phyloP scores from a whole-genome alignment of 2,888 invertebrate genomes.

The Ophion costatus region DNA sequence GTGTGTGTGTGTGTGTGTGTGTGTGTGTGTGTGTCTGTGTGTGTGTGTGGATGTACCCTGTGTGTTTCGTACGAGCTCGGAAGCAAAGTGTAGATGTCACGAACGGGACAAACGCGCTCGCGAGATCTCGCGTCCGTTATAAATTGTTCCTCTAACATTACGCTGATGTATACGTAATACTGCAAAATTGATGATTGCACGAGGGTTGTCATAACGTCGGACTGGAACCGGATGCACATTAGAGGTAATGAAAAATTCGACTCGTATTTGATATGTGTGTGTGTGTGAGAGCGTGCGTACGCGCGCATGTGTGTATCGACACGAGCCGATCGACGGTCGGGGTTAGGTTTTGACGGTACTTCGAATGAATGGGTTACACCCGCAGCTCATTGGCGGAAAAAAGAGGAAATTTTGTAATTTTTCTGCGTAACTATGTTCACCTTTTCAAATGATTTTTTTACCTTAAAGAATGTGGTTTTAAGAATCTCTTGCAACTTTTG shows the following conservation, averaged over 20 bases:
- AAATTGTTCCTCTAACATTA: slow-evolving; percentile 38
- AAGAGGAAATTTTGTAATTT: too few species aligned
- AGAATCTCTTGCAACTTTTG: too few species aligned
- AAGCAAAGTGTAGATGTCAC: slow-evolving; percentile 50
- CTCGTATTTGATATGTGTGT: too few species aligned
- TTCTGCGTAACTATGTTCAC: too few species aligned
- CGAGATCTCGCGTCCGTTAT: slow-evolving; percentile 32
- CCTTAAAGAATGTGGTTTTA: too few species aligned
- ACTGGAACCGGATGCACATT: background rate
- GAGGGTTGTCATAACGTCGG: background rate
- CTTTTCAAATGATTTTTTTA: too few species aligned
- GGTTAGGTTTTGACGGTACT: too few species aligned
- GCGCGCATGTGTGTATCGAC: background rate
- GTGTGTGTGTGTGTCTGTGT: slow-evolving; percentile 24
- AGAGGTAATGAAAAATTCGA: background rate
- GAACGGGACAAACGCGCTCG: slow-evolving; percentile 44
- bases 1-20: slow-evolving; percentile 5
- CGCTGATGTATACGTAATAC: slow-evolving; percentile 11
- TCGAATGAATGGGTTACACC: too few species aligned
- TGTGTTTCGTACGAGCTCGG: slow-evolving; percentile 21
- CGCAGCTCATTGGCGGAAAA: too few species aligned
- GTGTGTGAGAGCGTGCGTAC: background rate
- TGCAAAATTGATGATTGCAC: slow-evolving; percentile 6
- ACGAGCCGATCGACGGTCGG: background rate
- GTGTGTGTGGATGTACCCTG: slow-evolving; percentile 19